These are phyloP conservation scores for Tuberolachnus salignus DNA, from an alignment of 2,888 invertebrate genomes.

Conservation along the genomic window DNA sequence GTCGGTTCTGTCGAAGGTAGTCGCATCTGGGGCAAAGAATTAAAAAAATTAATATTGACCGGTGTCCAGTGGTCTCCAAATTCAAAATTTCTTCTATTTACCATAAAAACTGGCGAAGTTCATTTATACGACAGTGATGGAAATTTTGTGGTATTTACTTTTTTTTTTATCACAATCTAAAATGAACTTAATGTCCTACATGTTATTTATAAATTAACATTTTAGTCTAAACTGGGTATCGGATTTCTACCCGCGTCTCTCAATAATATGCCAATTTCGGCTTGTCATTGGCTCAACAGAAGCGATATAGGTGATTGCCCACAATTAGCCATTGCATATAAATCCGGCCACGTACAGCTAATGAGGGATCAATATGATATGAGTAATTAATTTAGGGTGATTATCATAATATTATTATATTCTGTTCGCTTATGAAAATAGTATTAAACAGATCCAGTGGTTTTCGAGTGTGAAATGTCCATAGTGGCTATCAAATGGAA, in stretches of 20 bases:
- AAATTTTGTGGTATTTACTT: conserved; percentile 65
- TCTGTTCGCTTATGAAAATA: conserved; percentile 4
- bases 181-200: no score
- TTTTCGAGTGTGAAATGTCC: conserved; percentile 82
- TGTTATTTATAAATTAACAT: no score
- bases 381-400: conserved; percentile 65
- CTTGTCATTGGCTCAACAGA: conserved; percentile 88
- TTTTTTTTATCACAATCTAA: neutral
- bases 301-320: conserved; percentile 71
- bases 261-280: conserved; percentile 63
- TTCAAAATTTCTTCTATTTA: conserved; percentile 86
- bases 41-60: conserved; percentile 81
- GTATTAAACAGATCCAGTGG: conserved; percentile 67
- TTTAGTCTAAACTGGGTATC: conserved; percentile 78
- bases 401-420: conserved; percentile 12
- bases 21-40: conserved; percentile 96
- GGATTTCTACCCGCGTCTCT: conserved; percentile 64
- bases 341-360: conserved; percentile 83
- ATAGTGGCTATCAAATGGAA: conserved; percentile 90
- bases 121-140: conserved; percentile 95
- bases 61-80: conserved; percentile 98
- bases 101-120: conserved; percentile 86
- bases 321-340: conserved; percentile 84
- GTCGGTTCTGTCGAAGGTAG: conserved; percentile 98
- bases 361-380: conserved; percentile 91